These are phyloP conservation scores for Heterodera schachtii DNA, from an alignment of 1,140 invertebrate genomes.

Conservation along the genomic window DNA sequence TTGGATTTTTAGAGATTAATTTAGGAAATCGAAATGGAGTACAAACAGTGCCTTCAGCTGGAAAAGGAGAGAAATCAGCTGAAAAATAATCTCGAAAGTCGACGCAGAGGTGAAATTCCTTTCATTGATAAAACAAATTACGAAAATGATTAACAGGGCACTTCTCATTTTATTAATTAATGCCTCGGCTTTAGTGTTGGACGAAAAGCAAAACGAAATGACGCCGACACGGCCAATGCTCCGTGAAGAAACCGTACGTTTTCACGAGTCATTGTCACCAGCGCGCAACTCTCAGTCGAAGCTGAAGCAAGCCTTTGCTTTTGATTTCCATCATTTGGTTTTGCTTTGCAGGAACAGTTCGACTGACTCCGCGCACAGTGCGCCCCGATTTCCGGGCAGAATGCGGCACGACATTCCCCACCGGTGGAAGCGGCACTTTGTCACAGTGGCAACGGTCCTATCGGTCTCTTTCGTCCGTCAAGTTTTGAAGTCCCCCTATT, in stretches of 20 bases:
- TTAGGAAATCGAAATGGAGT: constrained; percentile 47
- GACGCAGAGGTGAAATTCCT: constrained; percentile 24
- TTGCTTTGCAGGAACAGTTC: constrained; percentile 11
- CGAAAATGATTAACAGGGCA: background rate
- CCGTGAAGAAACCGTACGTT: background rate
- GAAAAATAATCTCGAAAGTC: constrained; percentile 30
- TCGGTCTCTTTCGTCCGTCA: background rate
- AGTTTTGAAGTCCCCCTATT: background rate
- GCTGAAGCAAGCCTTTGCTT: constrained; percentile 12
- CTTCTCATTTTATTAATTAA: too few species aligned
- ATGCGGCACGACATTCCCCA: constrained; percentile 49
- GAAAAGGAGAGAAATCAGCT: constrained; percentile 40
- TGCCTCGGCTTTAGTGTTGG: constrained; percentile 22
- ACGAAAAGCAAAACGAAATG: constrained; percentile 33
- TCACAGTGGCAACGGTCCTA: constrained; percentile 21
- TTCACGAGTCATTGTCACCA: background rate
- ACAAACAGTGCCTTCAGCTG: constrained; percentile 37
- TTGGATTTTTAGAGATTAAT: background rate
- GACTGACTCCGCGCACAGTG: constrained; percentile 7
- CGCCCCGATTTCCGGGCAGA: constrained; percentile 10
- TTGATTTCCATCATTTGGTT: background rate
- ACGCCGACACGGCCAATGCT: background rate
- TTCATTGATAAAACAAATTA: background rate
- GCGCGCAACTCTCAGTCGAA: background rate
- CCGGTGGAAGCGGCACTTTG: constrained; percentile 40